Evolutionary conservation across 2,888 invertebrate genomes (phyloP).

Genomic region (Oeneis ivallda): DNA sequence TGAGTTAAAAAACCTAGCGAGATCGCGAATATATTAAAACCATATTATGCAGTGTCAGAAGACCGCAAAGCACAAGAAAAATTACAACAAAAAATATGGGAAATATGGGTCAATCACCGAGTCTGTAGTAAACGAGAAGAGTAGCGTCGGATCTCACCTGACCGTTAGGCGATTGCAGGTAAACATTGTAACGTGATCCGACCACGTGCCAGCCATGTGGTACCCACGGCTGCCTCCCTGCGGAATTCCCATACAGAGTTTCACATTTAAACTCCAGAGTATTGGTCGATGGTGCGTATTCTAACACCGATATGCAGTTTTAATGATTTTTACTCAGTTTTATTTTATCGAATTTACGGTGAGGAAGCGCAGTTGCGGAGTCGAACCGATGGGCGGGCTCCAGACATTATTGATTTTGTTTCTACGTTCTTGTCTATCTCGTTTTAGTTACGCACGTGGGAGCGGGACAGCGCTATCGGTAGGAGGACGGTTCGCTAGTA

Average conservation of each 20-base stretch:
- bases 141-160: slow-evolving; percentile 68
- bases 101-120: slow-evolving; percentile 41
- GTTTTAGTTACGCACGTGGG: slow-evolving; percentile 50
- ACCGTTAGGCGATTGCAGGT: slow-evolving; percentile 72
- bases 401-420: slow-evolving; percentile 80
- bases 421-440: slow-evolving; percentile 61
- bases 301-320: slow-evolving; percentile 61
- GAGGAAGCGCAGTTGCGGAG: slow-evolving; percentile 79
- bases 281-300: slow-evolving; percentile 40
- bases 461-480: slow-evolving; percentile 59
- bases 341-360: slow-evolving; percentile 79
- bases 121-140: slow-evolving; percentile 41
- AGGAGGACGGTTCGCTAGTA: slow-evolving; percentile 68
- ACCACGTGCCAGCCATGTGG: slow-evolving; percentile 76
- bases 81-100: slow-evolving; percentile 21
- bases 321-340: slow-evolving; percentile 77
- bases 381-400: slow-evolving; percentile 76
- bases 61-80: slow-evolving; percentile 15
- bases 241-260: neutral
- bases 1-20: neutral
- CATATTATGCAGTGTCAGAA: neutral
- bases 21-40: neutral
- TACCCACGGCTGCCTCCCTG: slow-evolving; percentile 17
- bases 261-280: neutral
- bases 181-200: slow-evolving; percentile 78